These are phyloP conservation scores for Ataeniobius toweri DNA, from an alignment of 2,797 vertebrate genomes.

Conservation along the genomic window DNA sequence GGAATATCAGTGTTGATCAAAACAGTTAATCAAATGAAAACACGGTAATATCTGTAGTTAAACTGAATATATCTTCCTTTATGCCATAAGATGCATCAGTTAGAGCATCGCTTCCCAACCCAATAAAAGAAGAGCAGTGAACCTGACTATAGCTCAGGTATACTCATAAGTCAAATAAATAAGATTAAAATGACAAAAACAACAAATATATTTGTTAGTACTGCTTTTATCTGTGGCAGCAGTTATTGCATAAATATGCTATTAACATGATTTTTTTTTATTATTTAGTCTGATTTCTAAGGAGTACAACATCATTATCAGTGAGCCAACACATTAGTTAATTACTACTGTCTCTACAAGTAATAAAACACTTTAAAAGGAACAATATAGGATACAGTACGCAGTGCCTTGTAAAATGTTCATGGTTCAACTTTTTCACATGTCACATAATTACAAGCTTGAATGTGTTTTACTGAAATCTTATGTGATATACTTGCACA, in stretches of 20 bases:
- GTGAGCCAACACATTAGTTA: neutral
- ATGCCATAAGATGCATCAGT: neutral
- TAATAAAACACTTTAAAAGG: neutral
- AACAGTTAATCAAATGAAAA: neutral
- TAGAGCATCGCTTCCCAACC: neutral
- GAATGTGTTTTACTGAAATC: neutral
- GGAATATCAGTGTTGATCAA: neutral
- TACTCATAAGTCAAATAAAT: neutral
- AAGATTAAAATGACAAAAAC: neutral
- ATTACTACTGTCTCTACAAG: neutral
- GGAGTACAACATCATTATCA: neutral
- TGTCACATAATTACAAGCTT: neutral
- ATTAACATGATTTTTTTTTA: neutral
- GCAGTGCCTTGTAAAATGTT: neutral
- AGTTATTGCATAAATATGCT: neutral
- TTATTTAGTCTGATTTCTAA: neutral
- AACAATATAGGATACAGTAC: neutral
- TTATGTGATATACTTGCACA: too few relatives aligned
- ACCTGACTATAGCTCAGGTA: neutral
- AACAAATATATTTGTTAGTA: neutral
- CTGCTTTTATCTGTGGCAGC: neutral
- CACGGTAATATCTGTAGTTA: neutral
- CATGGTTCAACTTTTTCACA: neutral
- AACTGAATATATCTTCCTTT: neutral
- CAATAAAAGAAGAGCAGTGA: neutral